phyloP scores from a whole-genome alignment of 2,888 invertebrate genomes.

The Sminthurinus aureus region DNA sequence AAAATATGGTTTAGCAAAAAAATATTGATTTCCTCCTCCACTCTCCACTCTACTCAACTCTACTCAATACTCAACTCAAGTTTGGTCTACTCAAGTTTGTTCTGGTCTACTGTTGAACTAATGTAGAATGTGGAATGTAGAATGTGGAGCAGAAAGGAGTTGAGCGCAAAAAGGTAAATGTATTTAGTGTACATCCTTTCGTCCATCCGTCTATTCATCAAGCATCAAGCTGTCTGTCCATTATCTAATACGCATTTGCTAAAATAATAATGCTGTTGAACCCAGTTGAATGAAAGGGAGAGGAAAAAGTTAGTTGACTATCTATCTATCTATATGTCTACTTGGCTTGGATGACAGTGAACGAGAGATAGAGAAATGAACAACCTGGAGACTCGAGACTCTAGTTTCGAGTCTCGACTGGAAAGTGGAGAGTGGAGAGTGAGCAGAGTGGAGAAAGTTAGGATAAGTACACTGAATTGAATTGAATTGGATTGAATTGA shows the following conservation, averaged over 20 bases:
- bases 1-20: not conserved
- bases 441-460: not conserved
- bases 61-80: too few species aligned
- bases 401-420: too few species aligned
- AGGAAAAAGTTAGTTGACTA: not conserved
- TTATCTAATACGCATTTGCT: not conserved
- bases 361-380: too few species aligned
- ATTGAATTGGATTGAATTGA: too few species aligned
- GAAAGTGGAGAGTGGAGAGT: too few species aligned
- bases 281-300: not conserved
- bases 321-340: too few species aligned
- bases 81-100: too few species aligned
- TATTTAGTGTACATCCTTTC: not conserved
- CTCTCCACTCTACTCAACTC: too few species aligned
- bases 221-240: not conserved
- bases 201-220: not conserved
- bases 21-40: slow-evolving; percentile 23
- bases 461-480: not conserved
- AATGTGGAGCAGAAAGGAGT: not conserved
- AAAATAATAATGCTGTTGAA: not conserved
- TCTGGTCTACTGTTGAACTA: too few species aligned
- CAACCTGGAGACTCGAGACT: too few species aligned
- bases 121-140: too few species aligned
- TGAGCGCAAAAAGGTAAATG: not conserved
- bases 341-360: too few species aligned